phyloP scores from a whole-genome alignment of 2,888 invertebrate species.

The Dysmachus trigonus region DNA sequence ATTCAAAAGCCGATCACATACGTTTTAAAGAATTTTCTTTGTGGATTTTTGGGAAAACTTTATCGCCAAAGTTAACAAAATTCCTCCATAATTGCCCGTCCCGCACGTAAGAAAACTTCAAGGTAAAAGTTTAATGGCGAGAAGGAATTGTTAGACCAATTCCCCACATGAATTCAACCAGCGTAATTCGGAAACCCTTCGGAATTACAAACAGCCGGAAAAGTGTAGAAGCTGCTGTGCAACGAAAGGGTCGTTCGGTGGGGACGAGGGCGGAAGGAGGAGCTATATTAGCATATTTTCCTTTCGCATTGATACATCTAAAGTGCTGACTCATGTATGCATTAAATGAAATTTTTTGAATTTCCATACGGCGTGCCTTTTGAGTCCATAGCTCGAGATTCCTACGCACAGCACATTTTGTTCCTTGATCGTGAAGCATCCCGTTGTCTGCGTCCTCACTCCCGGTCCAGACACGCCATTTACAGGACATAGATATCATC shows the following conservation, averaged over 20 bases:
- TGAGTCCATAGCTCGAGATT: slow-evolving; percentile 29
- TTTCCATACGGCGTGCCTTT: slow-evolving; percentile 47
- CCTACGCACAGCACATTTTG: slow-evolving; percentile 2
- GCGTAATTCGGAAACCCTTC: slow-evolving; percentile 49
- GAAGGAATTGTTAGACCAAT: slow-evolving; percentile 45
- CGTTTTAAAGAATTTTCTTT: slow-evolving; percentile 34
- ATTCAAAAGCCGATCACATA: slow-evolving; percentile 36
- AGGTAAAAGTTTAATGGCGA: slow-evolving; percentile 43
- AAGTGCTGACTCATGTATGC: slow-evolving; percentile 51
- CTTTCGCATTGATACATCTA: slow-evolving; percentile 48
- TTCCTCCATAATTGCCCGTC: slow-evolving; percentile 22
- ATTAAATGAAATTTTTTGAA: slow-evolving; percentile 47
- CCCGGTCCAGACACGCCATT: slow-evolving; percentile 1
- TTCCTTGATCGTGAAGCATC: slow-evolving; percentile 1
- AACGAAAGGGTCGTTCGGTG: not conserved
- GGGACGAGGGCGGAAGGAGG: not conserved
- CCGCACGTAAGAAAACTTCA: slow-evolving; percentile 5
- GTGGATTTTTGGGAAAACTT: slow-evolving; percentile 36
- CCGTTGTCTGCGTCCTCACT: not conserved
- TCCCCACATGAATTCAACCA: slow-evolving; percentile 47
- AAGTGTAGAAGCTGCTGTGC: slow-evolving; percentile 38
- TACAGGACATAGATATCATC: slow-evolving; percentile 29
- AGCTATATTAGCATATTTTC: slow-evolving; percentile 48
- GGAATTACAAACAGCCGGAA: slow-evolving; percentile 49
- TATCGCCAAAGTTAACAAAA: slow-evolving; percentile 42